These are phyloP conservation scores for Silurus glanis DNA, from an alignment of 2,113 vertebrate genomes.

Conservation along the genomic window DNA sequence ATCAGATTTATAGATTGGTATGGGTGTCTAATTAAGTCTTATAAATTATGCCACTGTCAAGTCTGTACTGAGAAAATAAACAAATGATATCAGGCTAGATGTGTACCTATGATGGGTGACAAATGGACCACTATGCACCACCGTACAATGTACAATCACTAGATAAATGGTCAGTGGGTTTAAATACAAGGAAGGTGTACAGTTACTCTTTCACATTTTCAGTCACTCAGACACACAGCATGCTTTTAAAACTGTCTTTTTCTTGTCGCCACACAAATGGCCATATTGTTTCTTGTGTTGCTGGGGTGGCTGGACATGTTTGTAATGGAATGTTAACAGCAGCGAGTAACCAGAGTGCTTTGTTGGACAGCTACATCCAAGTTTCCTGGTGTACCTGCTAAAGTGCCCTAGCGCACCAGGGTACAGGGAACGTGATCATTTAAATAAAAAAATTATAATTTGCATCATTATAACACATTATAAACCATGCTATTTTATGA, in stretches of 20 bases:
- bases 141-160: too few relatives aligned
- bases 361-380: slow-evolving; percentile 45
- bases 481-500: background rate
- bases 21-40: background rate
- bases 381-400: background rate
- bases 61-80: background rate
- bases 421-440: background rate
- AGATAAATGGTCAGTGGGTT: background rate
- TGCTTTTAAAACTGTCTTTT: slow-evolving; percentile 37
- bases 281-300: slow-evolving; percentile 60
- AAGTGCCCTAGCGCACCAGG: background rate
- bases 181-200: background rate
- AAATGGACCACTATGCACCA: background rate
- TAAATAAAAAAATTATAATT: background rate
- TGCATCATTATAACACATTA: background rate
- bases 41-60: background rate
- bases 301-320: slow-evolving; percentile 54
- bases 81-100: background rate
- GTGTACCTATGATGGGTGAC: background rate
- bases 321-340: slow-evolving; percentile 70
- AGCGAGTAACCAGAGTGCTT: slow-evolving; percentile 65
- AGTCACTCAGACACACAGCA: background rate
- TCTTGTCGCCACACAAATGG: slow-evolving; percentile 37
- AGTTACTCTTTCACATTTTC: background rate
- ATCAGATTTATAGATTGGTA: background rate